Evolutionary conservation across 2,888 invertebrate genomes (phyloP).

Genomic region (Ryuthela nishihirai): DNA sequence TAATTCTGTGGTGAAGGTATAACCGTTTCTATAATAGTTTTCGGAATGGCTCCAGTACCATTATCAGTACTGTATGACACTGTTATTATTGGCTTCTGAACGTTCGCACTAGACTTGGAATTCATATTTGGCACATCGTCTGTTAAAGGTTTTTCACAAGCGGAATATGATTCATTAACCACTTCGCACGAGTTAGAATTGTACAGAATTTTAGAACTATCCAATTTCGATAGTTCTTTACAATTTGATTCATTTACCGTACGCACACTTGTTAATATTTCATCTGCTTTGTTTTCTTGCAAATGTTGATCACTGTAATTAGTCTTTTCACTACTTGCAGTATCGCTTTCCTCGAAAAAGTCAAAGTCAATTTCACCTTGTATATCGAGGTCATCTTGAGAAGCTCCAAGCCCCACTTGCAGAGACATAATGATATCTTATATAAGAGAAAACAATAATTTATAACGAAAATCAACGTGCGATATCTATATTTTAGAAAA

Average conservation of each 20-base stretch:
- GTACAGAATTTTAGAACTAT: too few relatives aligned
- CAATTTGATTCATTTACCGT: too few relatives aligned
- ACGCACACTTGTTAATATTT: too few relatives aligned
- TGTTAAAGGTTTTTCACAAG: neutral
- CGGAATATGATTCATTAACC: too few relatives aligned
- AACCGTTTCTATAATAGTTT: constrained; percentile 27
- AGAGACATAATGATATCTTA: constrained; percentile 41
- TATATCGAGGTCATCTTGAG: constrained; percentile 40
- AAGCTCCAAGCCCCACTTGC: constrained; percentile 41
- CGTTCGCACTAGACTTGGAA: constrained; percentile 8
- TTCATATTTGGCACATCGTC: constrained; percentile 7
- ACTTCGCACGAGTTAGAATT: too few relatives aligned
- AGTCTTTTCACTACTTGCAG: neutral
- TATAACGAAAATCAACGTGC: too few relatives aligned
- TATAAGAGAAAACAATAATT: too few relatives aligned
- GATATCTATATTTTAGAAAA: too few relatives aligned
- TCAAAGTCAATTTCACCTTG: constrained; percentile 43
- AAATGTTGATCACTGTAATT: too few relatives aligned
- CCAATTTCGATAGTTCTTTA: too few relatives aligned
- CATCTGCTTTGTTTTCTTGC: too few relatives aligned
- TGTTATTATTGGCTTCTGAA: constrained; percentile 19
- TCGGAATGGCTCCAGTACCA: constrained; percentile 20
- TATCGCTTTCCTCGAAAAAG: constrained; percentile 39
- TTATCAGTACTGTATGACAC: constrained; percentile 29
- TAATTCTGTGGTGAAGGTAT: constrained; percentile 25